Percentiles rank a stretch among this genome's conserved stretches.
Evolutionary conservation across 2,888 invertebrate genomes (phyloP).

Genomic region (Colletes collaris): DNA sequence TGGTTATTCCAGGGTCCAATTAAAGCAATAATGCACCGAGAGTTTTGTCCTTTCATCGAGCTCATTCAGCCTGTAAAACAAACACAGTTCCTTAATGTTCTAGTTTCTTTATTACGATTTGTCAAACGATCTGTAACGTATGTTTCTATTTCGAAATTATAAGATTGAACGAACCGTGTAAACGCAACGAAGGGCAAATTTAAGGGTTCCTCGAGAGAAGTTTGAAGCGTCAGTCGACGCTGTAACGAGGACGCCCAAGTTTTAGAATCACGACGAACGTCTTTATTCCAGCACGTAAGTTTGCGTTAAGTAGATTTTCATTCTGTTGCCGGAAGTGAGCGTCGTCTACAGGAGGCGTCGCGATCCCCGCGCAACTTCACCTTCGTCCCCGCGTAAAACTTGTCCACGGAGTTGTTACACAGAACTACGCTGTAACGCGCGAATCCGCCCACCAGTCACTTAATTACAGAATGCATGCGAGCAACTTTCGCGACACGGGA

Average conservation of each 20-base stretch:
- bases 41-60: no score
- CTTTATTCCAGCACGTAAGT: slow-evolving; percentile 2
- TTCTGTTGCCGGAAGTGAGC: slow-evolving; percentile 34
- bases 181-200: no score
- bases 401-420: slow-evolving; percentile 23
- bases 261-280: slow-evolving; percentile 1
- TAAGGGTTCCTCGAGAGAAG: neutral
- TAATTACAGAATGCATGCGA: slow-evolving; percentile 54
- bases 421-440: slow-evolving; percentile 40
- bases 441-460: slow-evolving; percentile 41
- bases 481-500: slow-evolving; percentile 18
- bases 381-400: slow-evolving; percentile 28
- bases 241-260: neutral
- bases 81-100: no score
- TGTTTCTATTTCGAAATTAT: no score
- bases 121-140: no score
- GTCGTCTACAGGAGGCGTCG: slow-evolving; percentile 43
- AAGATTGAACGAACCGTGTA: no score
- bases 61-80: no score
- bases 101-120: no score
- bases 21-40: no score
- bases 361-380: slow-evolving; percentile 49
- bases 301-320: slow-evolving; percentile 42
- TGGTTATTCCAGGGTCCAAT: no score
- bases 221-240: neutral